Evolutionary conservation across 1,140 invertebrate species (phyloP), one percentile per base, ranked within the genome.

Genomic region (Papilio polytes): DNA sequence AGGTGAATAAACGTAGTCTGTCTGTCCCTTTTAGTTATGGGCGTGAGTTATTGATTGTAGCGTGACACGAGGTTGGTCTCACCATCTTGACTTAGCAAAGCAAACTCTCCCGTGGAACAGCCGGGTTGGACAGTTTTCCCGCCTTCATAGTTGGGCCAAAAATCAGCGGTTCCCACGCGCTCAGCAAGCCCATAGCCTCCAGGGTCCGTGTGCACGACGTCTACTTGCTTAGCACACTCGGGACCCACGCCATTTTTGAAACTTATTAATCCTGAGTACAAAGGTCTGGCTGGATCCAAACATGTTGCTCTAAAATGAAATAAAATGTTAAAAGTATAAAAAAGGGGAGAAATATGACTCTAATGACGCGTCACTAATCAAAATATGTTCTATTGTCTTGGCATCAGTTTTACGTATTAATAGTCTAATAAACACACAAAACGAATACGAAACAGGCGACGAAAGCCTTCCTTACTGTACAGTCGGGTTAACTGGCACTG

Each of bases 51-150:
- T 15, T 15, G 48, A 13, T 51, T 0, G 4, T 51, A 51, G 15
- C 46, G 26, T 26, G 26, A 18, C 7, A 31, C 3, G 26, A 70
- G 12, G 20, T 63, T 4, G 22, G 18, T 31, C 26, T 36, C 15
- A 70, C 63, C 63, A 31, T 70, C 26, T 13, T 70, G 13, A 70
- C 26, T 70, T 31, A 70, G 15, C 26, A 70, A 70, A 70, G 22
- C 0, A 70, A 15, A 70, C 22, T 31, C 8, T 12, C 63, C 63
- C 6, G 1, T 72, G 77, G 82, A 22, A 76, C 97, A 97, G 7
- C 97, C 97, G 0, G 96, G 96, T 84, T 97, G 97, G 2, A 95
- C 88, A 8, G 92, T 87, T 3, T 84, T 85, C 41, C 22, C 48
- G 12, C 22, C 44, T 0, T 96, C 95, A 48, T 95, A 95, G 85